These are phyloP conservation scores for Ethmia dodecea DNA, from an alignment of 2,888 invertebrate genomes.

Conservation along the genomic window DNA sequence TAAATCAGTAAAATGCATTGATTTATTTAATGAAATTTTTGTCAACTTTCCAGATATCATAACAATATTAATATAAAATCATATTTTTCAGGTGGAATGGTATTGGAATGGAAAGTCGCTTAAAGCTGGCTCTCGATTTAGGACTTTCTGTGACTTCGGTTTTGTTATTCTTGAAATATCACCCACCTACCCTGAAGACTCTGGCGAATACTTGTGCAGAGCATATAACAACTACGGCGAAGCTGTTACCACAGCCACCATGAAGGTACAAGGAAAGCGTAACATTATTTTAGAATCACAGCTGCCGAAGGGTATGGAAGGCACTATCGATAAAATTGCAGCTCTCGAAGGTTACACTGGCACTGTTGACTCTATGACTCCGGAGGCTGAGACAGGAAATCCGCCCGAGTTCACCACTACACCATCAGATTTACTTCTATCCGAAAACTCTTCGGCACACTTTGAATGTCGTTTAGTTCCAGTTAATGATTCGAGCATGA, in stretches of 20 bases:
- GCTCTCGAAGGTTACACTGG: slow-evolving; percentile 92
- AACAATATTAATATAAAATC: neutral
- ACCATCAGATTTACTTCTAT: slow-evolving; percentile 88
- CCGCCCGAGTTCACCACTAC: slow-evolving; percentile 94
- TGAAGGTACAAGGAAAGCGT: slow-evolving; percentile 94
- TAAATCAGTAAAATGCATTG: neutral
- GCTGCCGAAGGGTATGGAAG: slow-evolving; percentile 94
- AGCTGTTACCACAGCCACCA: slow-evolving; percentile 91
- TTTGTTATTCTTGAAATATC: slow-evolving; percentile 98
- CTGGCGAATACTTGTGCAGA: slow-evolving; percentile 93
- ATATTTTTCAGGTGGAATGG: slow-evolving; percentile 87
- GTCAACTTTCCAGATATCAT: neutral
- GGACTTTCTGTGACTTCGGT: slow-evolving; percentile 98
- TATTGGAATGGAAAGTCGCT: slow-evolving; percentile 95
- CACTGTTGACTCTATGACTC: slow-evolving; percentile 80
- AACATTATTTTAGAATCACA: slow-evolving; percentile 95
- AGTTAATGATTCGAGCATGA: slow-evolving; percentile 94
- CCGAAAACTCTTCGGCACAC: slow-evolving; percentile 93
- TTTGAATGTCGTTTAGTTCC: slow-evolving; percentile 94
- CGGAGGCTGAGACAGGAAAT: slow-evolving; percentile 89
- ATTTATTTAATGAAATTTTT: neutral
- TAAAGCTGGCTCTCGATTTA: slow-evolving; percentile 93
- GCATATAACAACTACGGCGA: slow-evolving; percentile 93
- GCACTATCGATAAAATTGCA: slow-evolving; percentile 95
- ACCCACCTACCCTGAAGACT: slow-evolving; percentile 97